Evolutionary conservation across 1,140 invertebrate genomes (phyloP), one percentile per base, ranked within the genome.

Genomic region (Pachypsylla venusta): DNA sequence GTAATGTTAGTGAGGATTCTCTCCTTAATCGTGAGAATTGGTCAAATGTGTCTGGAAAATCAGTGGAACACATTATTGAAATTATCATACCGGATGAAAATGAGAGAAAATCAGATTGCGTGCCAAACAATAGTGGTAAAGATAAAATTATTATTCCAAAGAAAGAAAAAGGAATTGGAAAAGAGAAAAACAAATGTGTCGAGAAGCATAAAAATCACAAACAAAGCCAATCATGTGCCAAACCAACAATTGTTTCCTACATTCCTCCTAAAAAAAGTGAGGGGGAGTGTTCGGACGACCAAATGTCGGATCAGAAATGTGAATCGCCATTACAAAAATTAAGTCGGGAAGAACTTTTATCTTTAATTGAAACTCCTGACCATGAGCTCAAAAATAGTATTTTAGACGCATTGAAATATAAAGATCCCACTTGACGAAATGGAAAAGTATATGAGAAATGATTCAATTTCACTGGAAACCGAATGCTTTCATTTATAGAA

Each of bases 401-500:
- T 16, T 20, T 65, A 40, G 54, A 64, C 35, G 63, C 64, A 3
- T 54, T 65, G 3, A 60, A 64, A 26, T 60, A 63, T 28, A 64
- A 61, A 55, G 64, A 64, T 40, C 62, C 65, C 13, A 63, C 65
- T 53, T 66, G 65, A 66, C 53, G 55, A 48, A 58, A 58, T 19
- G n/a, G 16, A 4, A 19, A 48, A 22, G 5, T 48, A n/a, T n/a
- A n/a, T n/a, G n/a, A 22, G 7, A 10, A 19, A 48, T 48, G 16
- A 22, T n/a, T n/a, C 5, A 48, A n/a, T 5, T n/a, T 22, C 42
- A 19, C 42, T n/a, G n/a, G n/a, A n/a, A n/a, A n/a, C n/a, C n/a
- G n/a, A 48, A 48, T 48, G 42, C 42, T 48, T 48, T 48, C 42
- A 19, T n/a, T n/a, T n/a, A n/a, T n/a, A n/a, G n/a, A n/a, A n/a